Conservation (phyloP, 2,888 invertebrate genomes). For the Nebria salina region DNA sequence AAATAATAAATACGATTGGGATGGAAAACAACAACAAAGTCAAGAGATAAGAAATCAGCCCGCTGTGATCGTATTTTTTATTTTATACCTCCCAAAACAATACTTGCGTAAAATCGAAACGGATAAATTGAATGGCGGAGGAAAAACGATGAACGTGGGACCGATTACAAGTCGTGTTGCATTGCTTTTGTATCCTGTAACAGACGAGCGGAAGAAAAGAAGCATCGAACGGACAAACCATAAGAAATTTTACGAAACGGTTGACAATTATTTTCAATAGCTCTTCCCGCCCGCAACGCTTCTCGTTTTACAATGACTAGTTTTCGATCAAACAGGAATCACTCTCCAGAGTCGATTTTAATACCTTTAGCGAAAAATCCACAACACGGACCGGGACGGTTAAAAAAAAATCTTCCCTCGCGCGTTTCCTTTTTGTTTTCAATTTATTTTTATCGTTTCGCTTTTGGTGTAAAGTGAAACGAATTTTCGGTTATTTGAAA, state of each 20-base stretch:
- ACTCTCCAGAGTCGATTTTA: slow-evolving; percentile 55
- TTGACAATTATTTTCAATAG: slow-evolving; percentile 61
- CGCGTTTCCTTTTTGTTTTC: slow-evolving; percentile 13
- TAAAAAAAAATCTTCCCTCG: background rate
- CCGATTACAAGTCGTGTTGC: slow-evolving; percentile 54
- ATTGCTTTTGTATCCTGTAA: background rate
- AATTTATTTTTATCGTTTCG: slow-evolving; percentile 31
- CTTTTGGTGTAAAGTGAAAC: slow-evolving; percentile 13
- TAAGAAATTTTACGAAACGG: slow-evolving; percentile 55
- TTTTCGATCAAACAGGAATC: slow-evolving; percentile 57
- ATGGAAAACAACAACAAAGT: background rate
- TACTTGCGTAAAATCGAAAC: slow-evolving; percentile 56
- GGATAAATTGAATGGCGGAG: slow-evolving; percentile 61
- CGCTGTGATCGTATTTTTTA: slow-evolving; percentile 55
- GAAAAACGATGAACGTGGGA: slow-evolving; percentile 60
- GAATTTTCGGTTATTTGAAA: slow-evolving; percentile 21
- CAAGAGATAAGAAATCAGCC: slow-evolving; percentile 24
- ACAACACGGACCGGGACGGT: background rate
- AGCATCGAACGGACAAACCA: slow-evolving; percentile 51
- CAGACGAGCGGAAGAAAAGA: background rate
- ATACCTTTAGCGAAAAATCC: slow-evolving; percentile 18
- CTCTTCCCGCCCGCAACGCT: background rate
- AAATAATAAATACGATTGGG: background rate
- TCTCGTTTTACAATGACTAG: slow-evolving; percentile 46
- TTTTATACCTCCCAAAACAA: slow-evolving; percentile 61